Base-by-base conservation (phyloP, 2,797 vertebrate species). In the Anabas testudineus region DNA sequence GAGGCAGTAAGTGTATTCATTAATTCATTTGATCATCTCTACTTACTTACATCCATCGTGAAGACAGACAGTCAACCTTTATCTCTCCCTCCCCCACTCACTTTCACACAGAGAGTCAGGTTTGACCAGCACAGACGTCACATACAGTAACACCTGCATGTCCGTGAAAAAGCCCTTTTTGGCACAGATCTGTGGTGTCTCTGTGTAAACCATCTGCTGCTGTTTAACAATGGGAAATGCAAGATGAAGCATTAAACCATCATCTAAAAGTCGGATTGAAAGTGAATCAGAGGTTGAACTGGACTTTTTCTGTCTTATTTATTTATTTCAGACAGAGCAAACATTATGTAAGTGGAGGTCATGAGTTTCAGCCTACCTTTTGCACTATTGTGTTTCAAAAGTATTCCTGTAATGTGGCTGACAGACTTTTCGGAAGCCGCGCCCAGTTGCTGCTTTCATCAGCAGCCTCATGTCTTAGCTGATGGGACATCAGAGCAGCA, bases 111-210 rank as follows among this genome's bases (percentile, higher is more conserved):
- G 22, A 39, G 12, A 48, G 36, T 69, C 67, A 49, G 76, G 80
- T 86, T 79, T 47, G 62, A 82, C 81, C 19, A n/a, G 71, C 66
- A 70, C 10, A 8, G 28, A 36, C 72, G 41, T 12, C 39, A 7
- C 37, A 28, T 48, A 45, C 53, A 59, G 49, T 39, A 3, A 78
- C 83, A 42, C 81, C 76, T 61, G 5, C 22, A 36, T 16, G 43
- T 59, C 22, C 64, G 16, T 39, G 34, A 47, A 61, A 67, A 21
- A 1, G 4, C 5, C 55, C 8, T 15, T 12, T 9, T 52, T 34
- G 1, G 39, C n/a, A 19, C 24, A 43, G 51, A 34, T 54, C 5
- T 28, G n/a, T 24, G n/a, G n/a, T n/a, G n/a, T n/a, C n/a, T n/a
- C n/a, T n/a, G 12, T 21, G 7, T 32, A 2, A 4, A 8, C 14